Evolutionary conservation across 2,113 vertebrate species (phyloP).

Genomic region (Phyllopteryx taeniolatus): DNA sequence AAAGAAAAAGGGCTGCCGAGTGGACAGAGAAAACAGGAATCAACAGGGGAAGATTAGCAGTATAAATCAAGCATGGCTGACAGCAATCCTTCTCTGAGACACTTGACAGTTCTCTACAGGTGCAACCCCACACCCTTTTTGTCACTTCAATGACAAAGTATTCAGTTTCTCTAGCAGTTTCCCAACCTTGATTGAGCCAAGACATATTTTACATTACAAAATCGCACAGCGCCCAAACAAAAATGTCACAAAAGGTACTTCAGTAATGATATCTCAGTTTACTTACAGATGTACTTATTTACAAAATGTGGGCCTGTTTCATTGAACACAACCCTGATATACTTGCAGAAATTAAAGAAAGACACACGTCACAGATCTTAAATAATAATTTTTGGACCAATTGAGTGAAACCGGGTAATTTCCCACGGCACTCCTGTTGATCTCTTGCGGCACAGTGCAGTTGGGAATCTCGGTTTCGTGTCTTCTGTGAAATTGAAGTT

Average conservation of each 20-base stretch:
- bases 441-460: neutral
- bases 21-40: constrained; percentile 33
- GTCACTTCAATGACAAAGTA: constrained; percentile 21
- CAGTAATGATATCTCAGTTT: no score
- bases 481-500: constrained; percentile 19
- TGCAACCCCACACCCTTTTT: constrained; percentile 42
- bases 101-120: constrained; percentile 66
- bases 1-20: constrained; percentile 14
- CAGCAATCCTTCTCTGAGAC: constrained; percentile 32
- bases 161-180: neutral
- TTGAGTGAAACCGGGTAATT: neutral
- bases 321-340: neutral
- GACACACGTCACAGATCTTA: neutral
- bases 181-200: no score
- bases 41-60: constrained; percentile 52
- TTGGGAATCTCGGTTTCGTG: neutral
- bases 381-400: neutral
- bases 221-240: no score
- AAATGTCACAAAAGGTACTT: no score
- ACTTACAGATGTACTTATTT: no score
- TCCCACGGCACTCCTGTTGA: neutral
- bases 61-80: constrained; percentile 62
- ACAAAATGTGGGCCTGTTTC: no score
- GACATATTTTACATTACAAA: no score
- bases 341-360: neutral